A percentile compares a stretch with the other conserved stretches of the same genome.
These are phyloP conservation scores for Torymus auratus DNA, from an alignment of 2,888 invertebrate genomes.

Conservation along the genomic window DNA sequence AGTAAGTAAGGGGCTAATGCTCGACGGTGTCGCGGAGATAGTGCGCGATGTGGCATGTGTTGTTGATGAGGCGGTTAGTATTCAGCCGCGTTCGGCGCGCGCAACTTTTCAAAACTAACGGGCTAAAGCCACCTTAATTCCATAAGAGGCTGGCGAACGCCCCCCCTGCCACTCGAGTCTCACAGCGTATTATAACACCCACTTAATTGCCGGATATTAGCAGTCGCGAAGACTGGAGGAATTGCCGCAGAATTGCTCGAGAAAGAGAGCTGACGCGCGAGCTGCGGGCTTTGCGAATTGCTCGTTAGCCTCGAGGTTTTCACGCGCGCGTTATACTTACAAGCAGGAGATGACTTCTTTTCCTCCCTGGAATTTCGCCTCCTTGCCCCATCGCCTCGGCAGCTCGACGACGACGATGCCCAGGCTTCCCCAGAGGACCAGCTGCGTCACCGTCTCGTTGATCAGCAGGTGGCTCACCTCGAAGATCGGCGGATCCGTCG, in stretches of 20 bases:
- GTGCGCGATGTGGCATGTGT: constrained; percentile 72
- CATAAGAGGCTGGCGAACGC: constrained; percentile 70
- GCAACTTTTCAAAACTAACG: constrained; percentile 75
- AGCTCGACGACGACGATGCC: constrained; percentile 85
- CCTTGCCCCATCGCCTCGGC: constrained; percentile 85
- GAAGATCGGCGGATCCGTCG: constrained; percentile 83
- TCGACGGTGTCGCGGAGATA: constrained; percentile 49
- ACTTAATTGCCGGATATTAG: constrained; percentile 76
- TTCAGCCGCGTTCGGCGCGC: constrained; percentile 67
- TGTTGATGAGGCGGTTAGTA: constrained; percentile 77
- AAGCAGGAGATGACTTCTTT: constrained; percentile 84
- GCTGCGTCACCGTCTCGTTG: constrained; percentile 82
- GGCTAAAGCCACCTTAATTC: constrained; percentile 75
- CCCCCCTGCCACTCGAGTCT: too few relatives aligned
- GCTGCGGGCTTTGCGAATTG: neutral
- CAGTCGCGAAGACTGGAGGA: constrained; percentile 61
- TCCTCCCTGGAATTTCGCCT: constrained; percentile 83
- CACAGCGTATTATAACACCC: constrained; percentile 63
- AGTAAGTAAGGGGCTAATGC: constrained; percentile 64
- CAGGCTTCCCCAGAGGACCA: constrained; percentile 84
- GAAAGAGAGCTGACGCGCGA: constrained; percentile 26
- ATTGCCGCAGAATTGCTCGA: neutral
- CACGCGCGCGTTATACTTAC: constrained; percentile 78
- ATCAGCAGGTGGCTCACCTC: constrained; percentile 82
- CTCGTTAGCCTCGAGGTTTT: neutral